phyloP scores from a whole-genome alignment of 2,888 invertebrate species.

The Cotesia congregata region DNA sequence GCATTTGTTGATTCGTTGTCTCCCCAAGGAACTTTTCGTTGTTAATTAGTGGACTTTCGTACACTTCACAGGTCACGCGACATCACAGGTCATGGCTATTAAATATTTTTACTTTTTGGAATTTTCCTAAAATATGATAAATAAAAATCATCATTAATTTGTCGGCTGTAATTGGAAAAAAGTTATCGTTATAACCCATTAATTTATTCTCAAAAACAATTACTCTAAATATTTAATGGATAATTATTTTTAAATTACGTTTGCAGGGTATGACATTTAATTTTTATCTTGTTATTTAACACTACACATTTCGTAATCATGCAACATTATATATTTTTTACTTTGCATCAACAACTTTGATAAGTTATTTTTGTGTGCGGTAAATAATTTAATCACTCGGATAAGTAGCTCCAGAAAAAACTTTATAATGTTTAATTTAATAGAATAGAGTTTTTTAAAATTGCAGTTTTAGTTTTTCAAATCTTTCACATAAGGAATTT shows the following conservation, averaged over 20 bases:
- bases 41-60: not conserved
- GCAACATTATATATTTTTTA: too few relatives aligned
- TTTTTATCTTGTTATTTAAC: too few relatives aligned
- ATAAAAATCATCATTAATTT: not conserved
- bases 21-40: constrained; percentile 27
- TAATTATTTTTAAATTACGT: not conserved
- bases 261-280: not conserved
- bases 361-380: too few relatives aligned
- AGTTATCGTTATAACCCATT: not conserved
- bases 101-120: not conserved
- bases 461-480: too few relatives aligned
- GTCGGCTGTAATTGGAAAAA: not conserved
- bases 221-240: not conserved
- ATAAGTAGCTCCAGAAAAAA: too few relatives aligned
- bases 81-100: constrained; percentile 2
- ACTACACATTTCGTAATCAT: too few relatives aligned
- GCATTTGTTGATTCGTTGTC: constrained; percentile 24
- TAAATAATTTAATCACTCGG: too few relatives aligned
- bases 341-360: too few relatives aligned
- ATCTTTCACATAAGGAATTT: too few relatives aligned
- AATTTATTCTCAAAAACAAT: not conserved
- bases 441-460: too few relatives aligned
- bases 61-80: not conserved
- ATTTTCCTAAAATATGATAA: not conserved
- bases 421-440: too few relatives aligned